phyloP scores from a whole-genome alignment of 2,797 vertebrate genomes.

The Bradypodion pumilum region DNA sequence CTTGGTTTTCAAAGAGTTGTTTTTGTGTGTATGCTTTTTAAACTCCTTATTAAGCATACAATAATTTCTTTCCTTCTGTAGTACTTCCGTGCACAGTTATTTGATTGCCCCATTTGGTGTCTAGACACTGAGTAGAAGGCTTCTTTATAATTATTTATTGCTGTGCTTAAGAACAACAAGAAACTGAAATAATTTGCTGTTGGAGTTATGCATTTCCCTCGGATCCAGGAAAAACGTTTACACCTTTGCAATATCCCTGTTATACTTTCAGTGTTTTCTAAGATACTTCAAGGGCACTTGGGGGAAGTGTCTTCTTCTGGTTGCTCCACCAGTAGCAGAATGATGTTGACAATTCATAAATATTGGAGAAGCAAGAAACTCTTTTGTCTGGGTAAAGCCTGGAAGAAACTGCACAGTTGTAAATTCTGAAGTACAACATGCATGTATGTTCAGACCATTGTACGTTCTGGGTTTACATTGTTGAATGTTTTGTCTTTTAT shows the following conservation, averaged over 20 bases:
- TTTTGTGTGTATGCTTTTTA: neutral
- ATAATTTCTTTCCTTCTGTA: neutral
- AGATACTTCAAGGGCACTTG: neutral
- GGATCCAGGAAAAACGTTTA: neutral
- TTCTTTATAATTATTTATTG: neutral
- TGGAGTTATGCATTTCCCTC: neutral
- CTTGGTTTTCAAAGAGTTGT: neutral
- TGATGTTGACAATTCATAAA: neutral
- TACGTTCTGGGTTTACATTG: neutral
- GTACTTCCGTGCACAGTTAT: neutral
- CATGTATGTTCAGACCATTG: neutral
- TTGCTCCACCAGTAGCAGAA: neutral
- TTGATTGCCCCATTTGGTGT: neutral
- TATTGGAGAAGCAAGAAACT: neutral
- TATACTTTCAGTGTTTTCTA: neutral
- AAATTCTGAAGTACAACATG: neutral
- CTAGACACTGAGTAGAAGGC: neutral
- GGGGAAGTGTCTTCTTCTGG: neutral
- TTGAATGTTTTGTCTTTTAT: neutral
- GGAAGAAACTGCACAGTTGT: neutral
- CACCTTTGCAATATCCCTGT: neutral
- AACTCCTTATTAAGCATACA: neutral
- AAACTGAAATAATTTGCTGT: neutral
- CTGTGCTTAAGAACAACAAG: too few relatives aligned
- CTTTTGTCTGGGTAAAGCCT: neutral